A percentile compares a stretch with the other conserved stretches of the same genome.
Conservation (phyloP, 2,113 vertebrate species). For the Columbina picui region DNA sequence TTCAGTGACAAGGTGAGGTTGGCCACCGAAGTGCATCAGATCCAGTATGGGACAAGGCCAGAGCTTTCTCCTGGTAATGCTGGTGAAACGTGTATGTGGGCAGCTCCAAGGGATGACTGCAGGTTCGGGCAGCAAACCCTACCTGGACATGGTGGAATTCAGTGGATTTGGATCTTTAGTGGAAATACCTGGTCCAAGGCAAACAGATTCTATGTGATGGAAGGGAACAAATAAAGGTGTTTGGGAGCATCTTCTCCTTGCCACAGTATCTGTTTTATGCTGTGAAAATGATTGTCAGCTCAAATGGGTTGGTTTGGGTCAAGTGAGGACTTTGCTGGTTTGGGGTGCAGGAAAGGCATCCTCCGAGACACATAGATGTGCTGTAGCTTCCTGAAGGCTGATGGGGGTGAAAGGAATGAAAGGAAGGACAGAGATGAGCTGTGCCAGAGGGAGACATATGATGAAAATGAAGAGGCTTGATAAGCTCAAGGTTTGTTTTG, state of each 20-base stretch:
- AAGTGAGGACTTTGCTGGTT: background rate
- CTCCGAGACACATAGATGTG: background rate
- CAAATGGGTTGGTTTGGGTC: background rate
- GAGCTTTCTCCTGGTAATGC: background rate
- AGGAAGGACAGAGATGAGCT: background rate
- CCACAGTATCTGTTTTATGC: rapidly evolving
- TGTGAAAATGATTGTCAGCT: background rate
- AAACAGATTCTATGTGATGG: background rate
- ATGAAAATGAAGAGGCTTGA: background rate
- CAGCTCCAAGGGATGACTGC: background rate
- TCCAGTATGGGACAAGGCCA: background rate
- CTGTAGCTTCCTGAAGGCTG: background rate
- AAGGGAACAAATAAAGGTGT: background rate
- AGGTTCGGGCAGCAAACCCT: background rate
- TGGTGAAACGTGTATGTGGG: rapidly evolving
- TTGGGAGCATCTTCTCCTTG: background rate
- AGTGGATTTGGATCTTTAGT: background rate
- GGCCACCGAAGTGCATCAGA: background rate
- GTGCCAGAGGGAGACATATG: background rate
- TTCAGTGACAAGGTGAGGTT: background rate
- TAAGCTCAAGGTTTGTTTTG: background rate
- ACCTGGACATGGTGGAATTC: background rate
- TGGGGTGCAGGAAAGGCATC: background rate
- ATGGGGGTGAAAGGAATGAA: background rate
- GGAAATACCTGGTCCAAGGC: background rate